Percentiles rank a stretch among this genome's conserved stretches.
These are phyloP conservation scores for Trissolcus brochymenae DNA, from an alignment of 2,888 invertebrate species.

Conservation along the genomic window DNA sequence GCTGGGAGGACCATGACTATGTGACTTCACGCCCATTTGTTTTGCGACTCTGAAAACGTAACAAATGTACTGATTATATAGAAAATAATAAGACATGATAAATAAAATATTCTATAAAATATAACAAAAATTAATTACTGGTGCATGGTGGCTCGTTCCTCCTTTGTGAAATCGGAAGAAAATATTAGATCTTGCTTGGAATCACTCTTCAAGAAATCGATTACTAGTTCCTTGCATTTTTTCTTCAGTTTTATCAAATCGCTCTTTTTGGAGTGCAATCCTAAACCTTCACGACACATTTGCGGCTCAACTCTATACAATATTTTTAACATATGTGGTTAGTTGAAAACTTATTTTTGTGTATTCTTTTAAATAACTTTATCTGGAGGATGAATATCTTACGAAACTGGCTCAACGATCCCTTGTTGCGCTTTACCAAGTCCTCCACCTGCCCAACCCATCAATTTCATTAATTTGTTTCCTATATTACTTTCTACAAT, in stretches of 20 bases:
- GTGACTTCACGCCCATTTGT: slow-evolving; percentile 77
- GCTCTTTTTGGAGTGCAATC: slow-evolving; percentile 65
- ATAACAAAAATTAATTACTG: slow-evolving; percentile 67
- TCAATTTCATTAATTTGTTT: slow-evolving; percentile 78
- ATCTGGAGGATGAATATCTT: slow-evolving; percentile 51
- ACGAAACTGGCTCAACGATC: slow-evolving; percentile 78
- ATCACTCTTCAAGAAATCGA: slow-evolving; percentile 71
- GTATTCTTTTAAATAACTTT: too few relatives aligned
- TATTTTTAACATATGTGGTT: neutral
- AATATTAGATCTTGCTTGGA: slow-evolving; percentile 79
- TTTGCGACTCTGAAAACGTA: slow-evolving; percentile 72
- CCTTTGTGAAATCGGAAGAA: slow-evolving; percentile 80
- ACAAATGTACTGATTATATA: slow-evolving; percentile 4
- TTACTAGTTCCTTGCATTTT: slow-evolving; percentile 75
- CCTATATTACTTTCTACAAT: slow-evolving; percentile 77
- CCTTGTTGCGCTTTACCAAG: slow-evolving; percentile 79
- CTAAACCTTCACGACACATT: slow-evolving; percentile 70
- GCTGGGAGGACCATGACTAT: slow-evolving; percentile 77
- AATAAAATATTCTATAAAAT: neutral
- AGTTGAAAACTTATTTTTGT: neutral
- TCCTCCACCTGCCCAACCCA: slow-evolving; percentile 81
- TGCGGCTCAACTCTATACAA: slow-evolving; percentile 65
- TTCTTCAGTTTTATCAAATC: slow-evolving; percentile 68
- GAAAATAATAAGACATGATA: neutral
- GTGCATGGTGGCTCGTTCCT: slow-evolving; percentile 81